Conservation (phyloP, 2,113 vertebrate genomes). For the Protobothrops flavoviridis region DNA sequence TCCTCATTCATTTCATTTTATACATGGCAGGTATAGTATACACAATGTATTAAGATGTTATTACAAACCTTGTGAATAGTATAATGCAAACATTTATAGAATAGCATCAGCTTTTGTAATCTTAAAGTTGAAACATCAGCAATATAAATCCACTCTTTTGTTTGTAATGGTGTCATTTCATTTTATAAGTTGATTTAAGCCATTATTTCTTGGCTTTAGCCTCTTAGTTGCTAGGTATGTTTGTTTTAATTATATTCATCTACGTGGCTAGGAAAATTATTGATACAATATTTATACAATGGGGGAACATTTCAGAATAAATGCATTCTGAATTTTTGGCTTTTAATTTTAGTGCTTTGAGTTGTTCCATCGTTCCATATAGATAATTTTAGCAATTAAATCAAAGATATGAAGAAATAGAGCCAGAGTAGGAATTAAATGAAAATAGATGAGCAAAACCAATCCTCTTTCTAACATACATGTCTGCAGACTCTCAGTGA, state of each 20-base stretch:
- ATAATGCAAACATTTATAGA: not conserved
- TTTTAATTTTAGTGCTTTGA: not conserved
- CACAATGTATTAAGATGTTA: not conserved
- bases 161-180: not conserved
- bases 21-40: slow-evolving; percentile 78
- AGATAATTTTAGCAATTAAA: not conserved
- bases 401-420: not conserved
- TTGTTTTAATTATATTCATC: not conserved
- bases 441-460: not conserved
- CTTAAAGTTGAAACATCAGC: not conserved
- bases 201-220: not conserved
- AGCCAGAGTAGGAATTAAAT: not conserved
- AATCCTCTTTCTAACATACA: not conserved
- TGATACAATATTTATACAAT: not conserved
- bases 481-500: not conserved
- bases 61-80: not conserved
- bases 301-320: not conserved
- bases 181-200: not conserved
- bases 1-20: slow-evolving; percentile 65
- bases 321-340: not conserved
- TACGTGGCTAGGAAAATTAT: not conserved
- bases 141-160: not conserved
- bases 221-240: not conserved
- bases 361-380: not conserved
- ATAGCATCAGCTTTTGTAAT: not conserved